Evolutionary conservation across 2,113 vertebrate genomes (phyloP).

Genomic region (Hemicordylus capensis): DNA sequence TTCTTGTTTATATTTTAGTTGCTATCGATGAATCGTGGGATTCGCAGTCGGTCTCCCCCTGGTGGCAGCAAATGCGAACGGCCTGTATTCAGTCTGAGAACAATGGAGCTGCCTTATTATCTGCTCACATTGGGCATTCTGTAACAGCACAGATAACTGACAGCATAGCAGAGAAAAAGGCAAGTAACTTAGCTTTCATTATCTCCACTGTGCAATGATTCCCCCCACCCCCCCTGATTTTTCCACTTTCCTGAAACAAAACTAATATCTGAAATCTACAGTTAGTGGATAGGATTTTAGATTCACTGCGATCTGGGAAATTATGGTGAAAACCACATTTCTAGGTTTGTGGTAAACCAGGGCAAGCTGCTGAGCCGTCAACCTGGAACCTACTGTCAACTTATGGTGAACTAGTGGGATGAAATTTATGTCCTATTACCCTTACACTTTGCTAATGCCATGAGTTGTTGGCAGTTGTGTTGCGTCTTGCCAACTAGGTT

Average conservation of each 20-base stretch:
- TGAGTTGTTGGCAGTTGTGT: neutral
- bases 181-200: slow-evolving; percentile 47
- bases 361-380: neutral
- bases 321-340: neutral
- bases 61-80: slow-evolving; percentile 96
- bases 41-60: slow-evolving; percentile 90
- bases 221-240: no score
- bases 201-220: fast-evolving
- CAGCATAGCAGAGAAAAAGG: slow-evolving; percentile 82
- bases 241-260: neutral
- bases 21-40: slow-evolving; percentile 92
- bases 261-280: no score
- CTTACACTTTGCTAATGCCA: neutral
- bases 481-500: neutral
- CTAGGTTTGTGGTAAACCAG: neutral
- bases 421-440: neutral
- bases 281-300: neutral
- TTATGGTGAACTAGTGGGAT: neutral
- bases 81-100: slow-evolving; percentile 88
- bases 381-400: neutral
- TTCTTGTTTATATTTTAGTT: slow-evolving; percentile 66
- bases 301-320: neutral
- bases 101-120: slow-evolving; percentile 87
- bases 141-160: slow-evolving; percentile 83
- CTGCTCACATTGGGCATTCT: slow-evolving; percentile 85